Base-by-base conservation (phyloP, 2,888 invertebrate genomes). In the Harpalus rubripes region DNA sequence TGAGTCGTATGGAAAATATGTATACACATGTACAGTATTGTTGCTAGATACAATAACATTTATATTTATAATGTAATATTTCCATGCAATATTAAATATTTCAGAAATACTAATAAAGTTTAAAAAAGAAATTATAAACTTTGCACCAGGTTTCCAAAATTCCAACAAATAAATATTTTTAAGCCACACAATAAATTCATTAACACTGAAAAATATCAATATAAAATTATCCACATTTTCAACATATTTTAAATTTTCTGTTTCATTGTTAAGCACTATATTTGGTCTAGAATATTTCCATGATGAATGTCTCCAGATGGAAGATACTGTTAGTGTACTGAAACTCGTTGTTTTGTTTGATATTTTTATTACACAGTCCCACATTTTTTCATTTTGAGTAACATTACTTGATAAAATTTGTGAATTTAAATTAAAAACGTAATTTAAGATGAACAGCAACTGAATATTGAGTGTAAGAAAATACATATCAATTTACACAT, bases 131-230 rank as follows among this genome's bases (percentile, higher is more conserved):
- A 85, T 3, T 15, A 85, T 39, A 58, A 72, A 85, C n/a, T 80
- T 68, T 56, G 65, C 80, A 59, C 41, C 56, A 8, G 85, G 85
- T 12, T 85, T 85, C 85, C 80, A 85, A 16, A 80, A 82, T 8
- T 59, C 56, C 0, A 18, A 15, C 32, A 22, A 56, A 32, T 56
- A 52, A 10, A 39, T 32, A 7, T 59, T 56, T 39, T 16, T 72
- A 7, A 82, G n/a, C 72, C 72, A 82, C 0, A 72, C 7, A 16
- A 15, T 6, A 16, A 82, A 72, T 58, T 72, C 58, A 16, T 56
- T 26, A 7, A 39, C n/a, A 58, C 8, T 59, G 10, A 32, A 32
- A 10, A 72, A 65, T 7, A 82, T 15, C 52, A 72, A 39, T n/a
- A 58, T 39, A 32, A 15, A 82, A 32, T 12, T 18, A 41, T 81